Conservation (phyloP, 1,140 invertebrate species). For the Rhizoglyphus robini region DNA sequence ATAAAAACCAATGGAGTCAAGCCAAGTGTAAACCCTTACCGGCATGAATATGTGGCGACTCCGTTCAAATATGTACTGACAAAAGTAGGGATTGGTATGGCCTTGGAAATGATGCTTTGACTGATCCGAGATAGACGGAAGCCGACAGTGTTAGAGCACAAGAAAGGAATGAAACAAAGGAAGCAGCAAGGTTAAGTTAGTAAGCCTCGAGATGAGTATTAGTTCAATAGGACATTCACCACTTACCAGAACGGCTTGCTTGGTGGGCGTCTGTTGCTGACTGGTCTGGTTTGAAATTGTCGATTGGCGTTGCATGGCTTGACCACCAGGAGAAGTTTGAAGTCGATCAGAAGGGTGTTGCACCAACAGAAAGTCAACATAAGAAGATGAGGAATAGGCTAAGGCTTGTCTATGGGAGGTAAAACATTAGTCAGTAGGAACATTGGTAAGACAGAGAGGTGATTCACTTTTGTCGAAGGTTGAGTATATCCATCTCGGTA, state of each 20-base stretch:
- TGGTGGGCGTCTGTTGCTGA: constrained; percentile 7
- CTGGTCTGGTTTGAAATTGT: background rate
- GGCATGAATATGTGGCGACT: constrained; percentile 82
- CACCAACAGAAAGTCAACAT: constrained; percentile 77
- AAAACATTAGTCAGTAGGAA: constrained; percentile 17
- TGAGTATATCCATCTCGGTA: constrained; percentile 85
- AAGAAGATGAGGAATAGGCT: constrained; percentile 32
- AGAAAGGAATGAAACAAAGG: background rate
- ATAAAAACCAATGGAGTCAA: constrained; percentile 17
- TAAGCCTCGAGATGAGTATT: too few species aligned
- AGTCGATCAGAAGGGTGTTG: constrained; percentile 58
- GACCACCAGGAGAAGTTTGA: constrained; percentile 19
- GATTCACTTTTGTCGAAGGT: constrained; percentile 49
- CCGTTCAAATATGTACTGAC: constrained; percentile 80
- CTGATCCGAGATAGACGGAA: background rate
- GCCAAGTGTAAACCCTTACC: constrained; percentile 48
- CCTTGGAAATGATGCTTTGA: constrained; percentile 57
- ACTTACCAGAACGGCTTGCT: constrained; percentile 9
- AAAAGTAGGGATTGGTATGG: constrained; percentile 81
- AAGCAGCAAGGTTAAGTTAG: background rate
- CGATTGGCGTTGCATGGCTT: constrained; percentile 20
- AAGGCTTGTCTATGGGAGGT: constrained; percentile 45
- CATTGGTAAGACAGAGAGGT: background rate
- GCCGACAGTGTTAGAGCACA: too few species aligned
- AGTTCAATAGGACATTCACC: too few species aligned